phyloP scores from a whole-genome alignment of 1,140 invertebrate species.

The Chlorops oryzae region DNA sequence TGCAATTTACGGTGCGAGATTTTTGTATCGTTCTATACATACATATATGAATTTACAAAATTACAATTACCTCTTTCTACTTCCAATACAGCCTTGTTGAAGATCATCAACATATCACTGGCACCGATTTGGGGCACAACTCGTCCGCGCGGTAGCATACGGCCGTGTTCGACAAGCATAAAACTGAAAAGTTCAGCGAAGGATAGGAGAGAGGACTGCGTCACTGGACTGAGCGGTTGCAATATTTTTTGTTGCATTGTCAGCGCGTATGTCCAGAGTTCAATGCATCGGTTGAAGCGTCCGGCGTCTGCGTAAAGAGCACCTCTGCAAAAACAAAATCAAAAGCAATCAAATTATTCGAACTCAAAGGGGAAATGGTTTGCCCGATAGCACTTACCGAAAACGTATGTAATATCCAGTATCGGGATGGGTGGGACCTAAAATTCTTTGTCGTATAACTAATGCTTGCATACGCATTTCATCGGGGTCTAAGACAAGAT shows the following conservation, averaged over 20 bases:
- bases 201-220: slow-evolving; percentile 84
- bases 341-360: slow-evolving; percentile 3
- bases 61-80: slow-evolving; percentile 51
- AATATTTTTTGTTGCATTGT: slow-evolving; percentile 93
- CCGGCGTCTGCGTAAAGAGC: slow-evolving; percentile 93
- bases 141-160: slow-evolving; percentile 61
- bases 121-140: slow-evolving; percentile 72
- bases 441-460: slow-evolving; percentile 85
- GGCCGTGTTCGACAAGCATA: slow-evolving; percentile 75
- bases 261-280: slow-evolving; percentile 93
- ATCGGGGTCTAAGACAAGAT: slow-evolving; percentile 85
- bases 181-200: slow-evolving; percentile 94
- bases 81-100: slow-evolving; percentile 70
- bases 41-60: background rate
- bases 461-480: slow-evolving; percentile 95
- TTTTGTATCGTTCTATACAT: slow-evolving; percentile 16
- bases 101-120: slow-evolving; percentile 73
- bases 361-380: background rate
- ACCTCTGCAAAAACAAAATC: slow-evolving; percentile 53
- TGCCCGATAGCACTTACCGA: slow-evolving; percentile 31
- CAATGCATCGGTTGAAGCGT: slow-evolving; percentile 84
- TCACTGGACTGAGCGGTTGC: slow-evolving; percentile 89
- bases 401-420: slow-evolving; percentile 89
- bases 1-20: background rate
- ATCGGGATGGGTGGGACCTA: slow-evolving; percentile 88